Percentiles rank a stretch among this genome's conserved stretches.
These are phyloP conservation scores for Caranx ignobilis DNA, from an alignment of 2,113 vertebrate genomes.

Conservation along the genomic window DNA sequence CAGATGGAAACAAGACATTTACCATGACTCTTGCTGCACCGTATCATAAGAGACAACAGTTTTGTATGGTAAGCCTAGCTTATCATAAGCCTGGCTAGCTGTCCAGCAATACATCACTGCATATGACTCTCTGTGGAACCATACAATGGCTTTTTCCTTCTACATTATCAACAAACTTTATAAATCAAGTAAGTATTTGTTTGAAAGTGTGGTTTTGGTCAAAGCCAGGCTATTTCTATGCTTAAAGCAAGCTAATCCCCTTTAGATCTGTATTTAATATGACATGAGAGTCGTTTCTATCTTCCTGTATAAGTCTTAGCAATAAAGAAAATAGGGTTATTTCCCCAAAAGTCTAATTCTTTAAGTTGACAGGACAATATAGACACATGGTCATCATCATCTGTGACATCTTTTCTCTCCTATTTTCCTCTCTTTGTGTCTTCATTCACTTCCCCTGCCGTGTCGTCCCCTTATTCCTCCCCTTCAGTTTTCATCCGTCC, in stretches of 20 bases:
- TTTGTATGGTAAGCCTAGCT: neutral
- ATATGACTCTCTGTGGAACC: neutral
- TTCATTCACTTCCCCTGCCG: neutral
- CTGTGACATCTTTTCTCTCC: neutral
- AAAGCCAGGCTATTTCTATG: neutral
- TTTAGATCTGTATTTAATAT: no score
- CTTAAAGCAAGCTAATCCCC: neutral
- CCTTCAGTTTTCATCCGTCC: slow-evolving; percentile 30
- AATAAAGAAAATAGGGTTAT: neutral
- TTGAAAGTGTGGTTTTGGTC: neutral
- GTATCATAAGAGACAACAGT: neutral
- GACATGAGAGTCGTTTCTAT: no score
- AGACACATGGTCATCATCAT: neutral
- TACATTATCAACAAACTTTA: neutral
- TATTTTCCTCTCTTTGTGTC: neutral
- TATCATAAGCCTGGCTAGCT: neutral
- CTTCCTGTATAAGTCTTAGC: no score
- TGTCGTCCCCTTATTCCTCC: slow-evolving; percentile 10
- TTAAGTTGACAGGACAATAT: neutral
- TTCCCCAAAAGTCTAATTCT: neutral
- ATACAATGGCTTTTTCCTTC: neutral
- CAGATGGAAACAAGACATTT: slow-evolving; percentile 8
- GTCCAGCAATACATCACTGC: neutral
- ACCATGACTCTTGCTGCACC: neutral
- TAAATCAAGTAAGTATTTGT: neutral